Evolutionary conservation across 2,888 invertebrate genomes (phyloP).

Genomic region (Trilocha varians): DNA sequence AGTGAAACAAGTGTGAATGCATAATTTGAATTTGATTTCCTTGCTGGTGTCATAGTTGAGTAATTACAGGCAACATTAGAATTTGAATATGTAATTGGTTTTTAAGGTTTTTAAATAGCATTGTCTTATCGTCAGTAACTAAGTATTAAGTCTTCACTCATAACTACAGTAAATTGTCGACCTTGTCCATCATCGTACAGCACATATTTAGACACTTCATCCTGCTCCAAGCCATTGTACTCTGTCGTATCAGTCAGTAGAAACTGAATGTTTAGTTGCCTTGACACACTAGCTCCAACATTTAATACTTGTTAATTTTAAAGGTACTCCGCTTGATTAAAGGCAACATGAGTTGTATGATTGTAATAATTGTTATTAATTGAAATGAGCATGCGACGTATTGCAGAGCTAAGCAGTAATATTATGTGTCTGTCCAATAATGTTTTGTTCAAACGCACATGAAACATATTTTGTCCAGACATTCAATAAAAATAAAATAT

Average conservation of each 20-base stretch:
- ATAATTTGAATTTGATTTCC: too few species aligned
- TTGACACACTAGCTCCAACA: slow-evolving; percentile 10
- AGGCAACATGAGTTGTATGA: background rate
- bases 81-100: too few species aligned
- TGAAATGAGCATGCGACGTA: background rate
- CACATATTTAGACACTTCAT: slow-evolving; percentile 7
- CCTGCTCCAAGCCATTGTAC: slow-evolving; percentile 10
- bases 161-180: slow-evolving; percentile 4
- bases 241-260: slow-evolving; percentile 8
- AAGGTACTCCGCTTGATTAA: background rate
- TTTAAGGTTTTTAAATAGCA: too few species aligned
- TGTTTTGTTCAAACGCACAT: too few species aligned
- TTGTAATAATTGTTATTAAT: background rate
- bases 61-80: too few species aligned
- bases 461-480: too few species aligned
- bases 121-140: background rate
- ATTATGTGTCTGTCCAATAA: too few species aligned
- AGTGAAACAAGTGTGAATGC: too few species aligned
- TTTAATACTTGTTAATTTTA: background rate
- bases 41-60: too few species aligned
- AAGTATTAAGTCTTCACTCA: background rate
- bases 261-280: slow-evolving; percentile 10
- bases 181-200: slow-evolving; percentile 19
- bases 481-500: too few species aligned
- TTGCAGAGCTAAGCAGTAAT: too few species aligned